Percentiles rank a stretch among this genome's conserved stretches.
These are phyloP conservation scores for Ophioninae sp. DNA, from an alignment of 2,888 invertebrate species.

Conservation along the genomic window DNA sequence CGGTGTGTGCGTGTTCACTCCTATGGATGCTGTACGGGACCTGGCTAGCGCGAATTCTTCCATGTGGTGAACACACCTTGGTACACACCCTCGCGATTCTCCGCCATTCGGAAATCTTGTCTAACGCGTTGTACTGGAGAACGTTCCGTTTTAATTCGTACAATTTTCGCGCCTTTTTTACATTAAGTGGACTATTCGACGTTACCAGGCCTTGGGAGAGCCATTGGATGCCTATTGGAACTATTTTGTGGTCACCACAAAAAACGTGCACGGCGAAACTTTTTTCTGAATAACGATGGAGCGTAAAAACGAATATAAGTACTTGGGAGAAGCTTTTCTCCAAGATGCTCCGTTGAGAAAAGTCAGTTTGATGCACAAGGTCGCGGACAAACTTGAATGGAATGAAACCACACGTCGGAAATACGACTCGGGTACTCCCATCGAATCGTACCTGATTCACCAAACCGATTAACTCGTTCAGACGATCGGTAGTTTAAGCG, in stretches of 20 bases:
- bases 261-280: not conserved
- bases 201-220: constrained; percentile 1
- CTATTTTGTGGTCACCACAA: too few relatives aligned
- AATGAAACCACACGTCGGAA: too few relatives aligned
- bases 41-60: constrained; percentile 78
- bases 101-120: constrained; percentile 59
- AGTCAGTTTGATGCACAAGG: too few relatives aligned
- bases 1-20: constrained; percentile 47
- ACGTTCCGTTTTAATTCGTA: constrained; percentile 61
- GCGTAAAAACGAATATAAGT: too few relatives aligned
- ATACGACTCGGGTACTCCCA: too few relatives aligned
- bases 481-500: too few relatives aligned
- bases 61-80: constrained; percentile 76
- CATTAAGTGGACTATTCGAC: constrained; percentile 1
- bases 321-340: too few relatives aligned
- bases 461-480: too few relatives aligned
- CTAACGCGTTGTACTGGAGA: constrained; percentile 52
- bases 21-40: constrained; percentile 64
- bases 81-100: constrained; percentile 77
- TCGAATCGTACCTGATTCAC: too few relatives aligned
- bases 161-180: constrained; percentile 38
- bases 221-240: not conserved
- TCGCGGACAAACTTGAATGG: too few relatives aligned
- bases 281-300: not conserved
- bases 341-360: too few relatives aligned